Evolutionary conservation across 2,113 vertebrate genomes (phyloP), one percentile per base, ranked within the genome.

Genomic region (Melanocharis versteri): DNA sequence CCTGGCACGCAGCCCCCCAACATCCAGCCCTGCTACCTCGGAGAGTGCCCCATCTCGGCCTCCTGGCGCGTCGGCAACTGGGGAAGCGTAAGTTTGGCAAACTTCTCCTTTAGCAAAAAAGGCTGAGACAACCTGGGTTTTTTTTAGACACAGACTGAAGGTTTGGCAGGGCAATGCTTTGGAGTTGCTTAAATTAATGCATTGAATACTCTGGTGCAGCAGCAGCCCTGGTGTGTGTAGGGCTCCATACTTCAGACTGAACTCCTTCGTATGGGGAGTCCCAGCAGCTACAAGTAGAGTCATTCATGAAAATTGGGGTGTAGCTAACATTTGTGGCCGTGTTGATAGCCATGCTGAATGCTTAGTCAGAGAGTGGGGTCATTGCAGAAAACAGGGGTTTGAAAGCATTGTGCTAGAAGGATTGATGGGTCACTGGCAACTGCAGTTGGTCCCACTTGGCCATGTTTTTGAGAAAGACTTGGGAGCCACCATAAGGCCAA

Each of bases 61-160:
- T 97, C 98, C 83, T 99, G 99, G 99, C 98, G 99, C 54, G 98
- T 98, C 7, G 98, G 99, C 97, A 98, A 98, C 97, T 99, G 99
- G 99, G 99, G 98, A 51, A 98, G 96, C 2, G 99, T 99, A 97
- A 99, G 99, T 97, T 61, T 47, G 94, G 15, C 8, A 9, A 8
- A 13, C 6, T 39, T 47, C 23, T 1, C 7, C 45, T 62, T 62
- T 40, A 72, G 24, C 17, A 0, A 2, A 26, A 57, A 37, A 53
- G 57, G 1, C 4, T 6, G 18, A 27, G 75, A 50, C 4, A 7
- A 6, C 13, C 6, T 12, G 37, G 24, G 5, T 6, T 6, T 14
- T 28, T n/a, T 42, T 56, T 23, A 31, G 31, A 11, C 13, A 33
- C 3, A 9, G 10, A 11, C 11, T 4, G 1, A 31, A 79, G 31